Conservation (phyloP, 2,888 invertebrate species). For the Acrobasis repandana region DNA sequence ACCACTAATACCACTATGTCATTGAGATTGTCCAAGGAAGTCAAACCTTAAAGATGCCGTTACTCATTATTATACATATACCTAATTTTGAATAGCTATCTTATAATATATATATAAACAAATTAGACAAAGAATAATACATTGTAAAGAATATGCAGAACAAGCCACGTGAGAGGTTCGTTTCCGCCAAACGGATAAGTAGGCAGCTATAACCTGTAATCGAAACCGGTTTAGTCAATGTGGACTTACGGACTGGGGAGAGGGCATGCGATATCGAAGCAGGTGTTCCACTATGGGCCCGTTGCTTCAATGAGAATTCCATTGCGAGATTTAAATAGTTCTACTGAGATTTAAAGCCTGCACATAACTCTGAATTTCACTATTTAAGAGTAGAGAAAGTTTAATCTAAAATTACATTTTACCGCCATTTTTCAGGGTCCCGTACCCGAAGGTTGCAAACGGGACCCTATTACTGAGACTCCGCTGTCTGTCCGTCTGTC, state of each 20-base stretch:
- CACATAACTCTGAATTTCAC: slow-evolving; percentile 23
- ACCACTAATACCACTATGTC: no score
- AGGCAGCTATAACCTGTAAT: slow-evolving; percentile 80
- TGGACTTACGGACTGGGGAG: slow-evolving; percentile 74
- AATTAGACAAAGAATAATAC: slow-evolving; percentile 29
- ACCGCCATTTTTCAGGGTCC: no score
- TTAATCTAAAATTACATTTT: no score
- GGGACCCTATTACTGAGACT: no score
- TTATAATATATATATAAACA: no score
- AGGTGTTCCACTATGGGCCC: slow-evolving; percentile 75
- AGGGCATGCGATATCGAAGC: slow-evolving; percentile 79
- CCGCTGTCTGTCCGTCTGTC: no score
- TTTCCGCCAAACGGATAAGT: slow-evolving; percentile 81
- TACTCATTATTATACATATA: no score
- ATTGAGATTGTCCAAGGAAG: no score
- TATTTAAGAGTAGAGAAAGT: no score
- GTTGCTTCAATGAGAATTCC: slow-evolving; percentile 79
- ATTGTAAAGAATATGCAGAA: slow-evolving; percentile 59
- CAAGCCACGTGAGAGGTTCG: slow-evolving; percentile 64
- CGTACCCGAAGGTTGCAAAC: no score
- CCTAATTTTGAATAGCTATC: no score
- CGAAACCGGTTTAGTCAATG: slow-evolving; percentile 79
- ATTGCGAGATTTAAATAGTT: slow-evolving; percentile 65
- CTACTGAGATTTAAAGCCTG: slow-evolving; percentile 54
- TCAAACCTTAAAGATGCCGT: no score